phyloP scores from a whole-genome alignment of 2,797 vertebrate species.

The Sebastes baramenuke region DNA sequence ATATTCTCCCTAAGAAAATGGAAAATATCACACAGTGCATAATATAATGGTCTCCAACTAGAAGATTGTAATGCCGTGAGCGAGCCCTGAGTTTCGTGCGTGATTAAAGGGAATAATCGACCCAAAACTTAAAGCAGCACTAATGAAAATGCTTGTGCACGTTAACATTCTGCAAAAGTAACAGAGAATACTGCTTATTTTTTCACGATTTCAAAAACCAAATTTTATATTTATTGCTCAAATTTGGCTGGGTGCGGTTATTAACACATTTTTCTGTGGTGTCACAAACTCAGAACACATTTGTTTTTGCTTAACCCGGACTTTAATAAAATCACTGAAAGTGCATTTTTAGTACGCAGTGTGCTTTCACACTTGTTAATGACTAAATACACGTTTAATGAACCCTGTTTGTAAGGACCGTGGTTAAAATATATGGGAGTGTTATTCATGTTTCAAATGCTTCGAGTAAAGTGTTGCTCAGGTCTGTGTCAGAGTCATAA shows the following conservation, averaged over 20 bases:
- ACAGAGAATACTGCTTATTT: background rate
- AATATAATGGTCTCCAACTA: background rate
- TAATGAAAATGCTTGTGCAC: background rate
- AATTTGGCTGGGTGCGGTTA: background rate
- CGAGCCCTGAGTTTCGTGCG: too few relatives aligned
- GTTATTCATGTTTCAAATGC: background rate
- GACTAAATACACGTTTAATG: background rate
- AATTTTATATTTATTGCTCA: background rate
- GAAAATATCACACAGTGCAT: background rate
- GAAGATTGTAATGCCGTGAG: background rate
- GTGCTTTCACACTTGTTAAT: background rate
- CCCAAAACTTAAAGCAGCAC: background rate
- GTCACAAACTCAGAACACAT: background rate
- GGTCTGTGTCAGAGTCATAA: background rate
- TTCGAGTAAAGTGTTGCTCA: conserved; percentile 27
- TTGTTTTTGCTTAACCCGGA: background rate
- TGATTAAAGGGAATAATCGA: background rate
- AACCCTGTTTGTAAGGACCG: background rate
- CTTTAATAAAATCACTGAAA: background rate
- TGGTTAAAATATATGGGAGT: background rate
- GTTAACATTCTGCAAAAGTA: background rate
- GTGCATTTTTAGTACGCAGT: background rate
- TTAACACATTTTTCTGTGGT: background rate
- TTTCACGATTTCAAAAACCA: background rate
- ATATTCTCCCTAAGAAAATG: background rate